Conservation (phyloP, 2,888 invertebrate genomes). For the Hydrotaea diabolus region DNA sequence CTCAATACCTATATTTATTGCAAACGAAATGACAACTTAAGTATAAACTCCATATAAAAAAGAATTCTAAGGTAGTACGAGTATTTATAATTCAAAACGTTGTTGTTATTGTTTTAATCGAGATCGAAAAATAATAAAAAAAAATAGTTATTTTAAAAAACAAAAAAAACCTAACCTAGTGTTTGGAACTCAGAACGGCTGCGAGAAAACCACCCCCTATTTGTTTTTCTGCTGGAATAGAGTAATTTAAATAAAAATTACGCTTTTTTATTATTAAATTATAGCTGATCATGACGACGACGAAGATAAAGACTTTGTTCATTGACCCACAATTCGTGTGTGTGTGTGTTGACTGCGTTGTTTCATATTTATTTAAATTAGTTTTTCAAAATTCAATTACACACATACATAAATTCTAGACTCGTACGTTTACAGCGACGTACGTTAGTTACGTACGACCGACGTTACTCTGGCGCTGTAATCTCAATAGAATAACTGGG, state of each 20-base stretch:
- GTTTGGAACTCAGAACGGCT: background rate
- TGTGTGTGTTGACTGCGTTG: slow-evolving; percentile 12
- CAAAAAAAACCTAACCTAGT: no score
- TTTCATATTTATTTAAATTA: slow-evolving; percentile 32
- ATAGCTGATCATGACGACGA: slow-evolving; percentile 25
- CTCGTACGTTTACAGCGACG: no score
- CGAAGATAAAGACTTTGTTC: slow-evolving; percentile 35
- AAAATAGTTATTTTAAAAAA: no score
- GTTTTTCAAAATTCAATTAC: background rate
- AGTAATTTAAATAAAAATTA: slow-evolving; percentile 2
- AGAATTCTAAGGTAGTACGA: no score
- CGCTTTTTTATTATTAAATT: slow-evolving; percentile 26
- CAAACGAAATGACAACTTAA: no score
- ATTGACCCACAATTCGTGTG: slow-evolving; percentile 25
- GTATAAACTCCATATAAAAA: no score
- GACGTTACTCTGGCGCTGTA: background rate
- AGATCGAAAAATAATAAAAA: no score
- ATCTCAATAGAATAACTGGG: background rate
- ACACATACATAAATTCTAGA: no score
- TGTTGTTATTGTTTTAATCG: no score
- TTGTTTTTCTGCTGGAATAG: background rate
- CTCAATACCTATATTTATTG: no score
- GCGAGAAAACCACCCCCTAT: background rate
- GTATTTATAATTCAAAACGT: no score
- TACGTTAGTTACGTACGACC: background rate